A percentile compares a stretch with the other conserved stretches of the same genome.
Conservation (phyloP, 37 sponge, comb jelly and placozoan species). For the Geodia barretti region DNA sequence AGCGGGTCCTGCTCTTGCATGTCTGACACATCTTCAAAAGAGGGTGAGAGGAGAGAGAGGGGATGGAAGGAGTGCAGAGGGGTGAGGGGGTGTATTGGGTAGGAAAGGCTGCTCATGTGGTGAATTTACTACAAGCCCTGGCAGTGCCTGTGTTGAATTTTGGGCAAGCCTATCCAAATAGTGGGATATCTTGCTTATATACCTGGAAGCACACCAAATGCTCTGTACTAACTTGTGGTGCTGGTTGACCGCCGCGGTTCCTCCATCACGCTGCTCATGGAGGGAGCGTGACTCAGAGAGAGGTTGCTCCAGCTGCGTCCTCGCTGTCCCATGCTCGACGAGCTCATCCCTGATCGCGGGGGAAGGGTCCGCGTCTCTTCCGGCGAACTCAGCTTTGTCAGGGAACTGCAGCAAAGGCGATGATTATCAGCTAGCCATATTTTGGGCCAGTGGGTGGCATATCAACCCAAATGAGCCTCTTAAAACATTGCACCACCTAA, state of each 20-base stretch:
- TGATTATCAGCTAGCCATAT: not conserved
- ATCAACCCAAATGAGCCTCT: not conserved
- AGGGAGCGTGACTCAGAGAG: slow-evolving; percentile 50
- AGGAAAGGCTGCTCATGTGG: not conserved
- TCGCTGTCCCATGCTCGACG: not conserved
- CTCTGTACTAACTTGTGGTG: slow-evolving; percentile 20
- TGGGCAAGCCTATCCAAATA: too few species aligned
- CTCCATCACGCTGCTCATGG: slow-evolving; percentile 58
- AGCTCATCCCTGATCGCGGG: not conserved
- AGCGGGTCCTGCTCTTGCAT: slow-evolving; percentile 59
- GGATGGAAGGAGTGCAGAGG: too few species aligned
- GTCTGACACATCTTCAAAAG: slow-evolving; percentile 31
- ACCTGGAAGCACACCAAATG: too few species aligned
- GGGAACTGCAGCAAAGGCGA: slow-evolving; percentile 29
- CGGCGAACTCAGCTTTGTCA: slow-evolving; percentile 11
- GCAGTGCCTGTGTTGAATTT: too few species aligned
- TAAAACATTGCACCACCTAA: too few species aligned
- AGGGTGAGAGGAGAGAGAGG: not conserved
- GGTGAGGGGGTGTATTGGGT: not conserved
- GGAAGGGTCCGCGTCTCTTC: not conserved
- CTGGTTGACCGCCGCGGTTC: slow-evolving; percentile 48
- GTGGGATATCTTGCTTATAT: too few species aligned
- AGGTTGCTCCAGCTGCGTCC: slow-evolving; percentile 58
- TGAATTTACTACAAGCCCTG: not conserved
- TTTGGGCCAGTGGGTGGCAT: slow-evolving; percentile 9